Evolutionary conservation across 92 coral and sea anemone species (phyloP).

Genomic region (Phymanthus crucifer): DNA sequence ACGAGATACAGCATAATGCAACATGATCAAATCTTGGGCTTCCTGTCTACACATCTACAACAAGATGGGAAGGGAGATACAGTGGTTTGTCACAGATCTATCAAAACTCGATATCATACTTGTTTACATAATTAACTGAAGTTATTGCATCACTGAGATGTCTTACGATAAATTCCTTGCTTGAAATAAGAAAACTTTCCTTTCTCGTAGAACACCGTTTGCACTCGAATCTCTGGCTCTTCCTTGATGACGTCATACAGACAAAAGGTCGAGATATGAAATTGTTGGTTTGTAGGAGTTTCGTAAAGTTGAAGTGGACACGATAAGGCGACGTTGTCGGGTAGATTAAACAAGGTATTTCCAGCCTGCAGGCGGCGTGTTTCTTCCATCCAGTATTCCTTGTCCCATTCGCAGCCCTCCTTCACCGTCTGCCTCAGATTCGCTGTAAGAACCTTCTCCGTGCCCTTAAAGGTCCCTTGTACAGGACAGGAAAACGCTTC

Average conservation of each 20-base stretch:
- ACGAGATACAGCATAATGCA: too few species aligned
- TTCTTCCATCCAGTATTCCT: slow-evolving; percentile 14
- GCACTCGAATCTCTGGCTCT: slow-evolving; percentile 24
- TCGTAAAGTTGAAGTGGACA: slow-evolving; percentile 22
- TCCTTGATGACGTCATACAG: slow-evolving; percentile 12
- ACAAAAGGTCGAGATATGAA: slow-evolving; percentile 21
- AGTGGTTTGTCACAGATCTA: neutral
- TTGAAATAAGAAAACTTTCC: slow-evolving; percentile 29
- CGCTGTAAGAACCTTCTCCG: neutral
- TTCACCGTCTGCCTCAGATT: neutral
- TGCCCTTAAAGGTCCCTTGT: slow-evolving; percentile 17
- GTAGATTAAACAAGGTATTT: slow-evolving; percentile 26
- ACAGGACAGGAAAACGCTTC: neutral
- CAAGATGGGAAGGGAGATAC: neutral
- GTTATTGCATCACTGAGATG: neutral
- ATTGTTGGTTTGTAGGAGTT: neutral
- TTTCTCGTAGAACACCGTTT: slow-evolving; percentile 26
- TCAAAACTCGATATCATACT: neutral
- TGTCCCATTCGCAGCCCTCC: slow-evolving; percentile 13
- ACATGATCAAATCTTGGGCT: slow-evolving; percentile 10
- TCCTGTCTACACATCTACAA: neutral
- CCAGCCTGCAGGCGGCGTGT: neutral
- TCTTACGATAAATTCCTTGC: slow-evolving; percentile 29
- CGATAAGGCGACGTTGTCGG: slow-evolving; percentile 26
- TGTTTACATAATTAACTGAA: neutral